Percentiles rank a stretch among this genome's conserved stretches.
These are phyloP conservation scores for Trichopoda pennipes DNA, from an alignment of 2,888 invertebrate genomes.

Conservation along the genomic window DNA sequence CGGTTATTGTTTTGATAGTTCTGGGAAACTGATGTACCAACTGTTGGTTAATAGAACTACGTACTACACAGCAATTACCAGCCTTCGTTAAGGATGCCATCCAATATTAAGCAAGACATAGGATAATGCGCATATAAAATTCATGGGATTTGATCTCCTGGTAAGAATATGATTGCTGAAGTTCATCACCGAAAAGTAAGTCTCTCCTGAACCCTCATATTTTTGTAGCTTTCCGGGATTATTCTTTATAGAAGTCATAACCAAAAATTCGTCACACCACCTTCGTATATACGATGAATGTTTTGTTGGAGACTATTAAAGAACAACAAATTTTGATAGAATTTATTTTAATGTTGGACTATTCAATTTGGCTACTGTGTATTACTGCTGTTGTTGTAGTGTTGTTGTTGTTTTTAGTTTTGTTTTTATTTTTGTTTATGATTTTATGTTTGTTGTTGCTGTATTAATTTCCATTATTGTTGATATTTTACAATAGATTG, in stretches of 20 bases:
- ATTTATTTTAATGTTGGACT: conserved; percentile 51
- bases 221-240: no score
- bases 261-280: neutral
- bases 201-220: no score
- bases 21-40: no score
- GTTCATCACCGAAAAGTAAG: no score
- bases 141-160: no score
- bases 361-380: conserved; percentile 55
- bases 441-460: conserved; percentile 18
- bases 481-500: conserved; percentile 55
- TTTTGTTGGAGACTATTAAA: conserved; percentile 46
- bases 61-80: no score
- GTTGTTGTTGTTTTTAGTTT: conserved; percentile 11
- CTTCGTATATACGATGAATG: conserved; percentile 1
- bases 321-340: conserved; percentile 44
- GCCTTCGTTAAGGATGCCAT: no score
- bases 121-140: no score
- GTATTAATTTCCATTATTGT: conserved; percentile 44
- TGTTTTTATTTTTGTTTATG: conserved; percentile 26
- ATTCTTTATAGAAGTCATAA: conserved; percentile 5
- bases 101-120: no score
- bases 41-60: no score
- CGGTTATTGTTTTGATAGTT: no score
- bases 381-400: conserved; percentile 3
- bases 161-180: no score